Percentiles rank a stretch among this genome's conserved stretches.
Evolutionary conservation across 1,140 invertebrate genomes (phyloP).

Genomic region (Matsumurasca onukii): DNA sequence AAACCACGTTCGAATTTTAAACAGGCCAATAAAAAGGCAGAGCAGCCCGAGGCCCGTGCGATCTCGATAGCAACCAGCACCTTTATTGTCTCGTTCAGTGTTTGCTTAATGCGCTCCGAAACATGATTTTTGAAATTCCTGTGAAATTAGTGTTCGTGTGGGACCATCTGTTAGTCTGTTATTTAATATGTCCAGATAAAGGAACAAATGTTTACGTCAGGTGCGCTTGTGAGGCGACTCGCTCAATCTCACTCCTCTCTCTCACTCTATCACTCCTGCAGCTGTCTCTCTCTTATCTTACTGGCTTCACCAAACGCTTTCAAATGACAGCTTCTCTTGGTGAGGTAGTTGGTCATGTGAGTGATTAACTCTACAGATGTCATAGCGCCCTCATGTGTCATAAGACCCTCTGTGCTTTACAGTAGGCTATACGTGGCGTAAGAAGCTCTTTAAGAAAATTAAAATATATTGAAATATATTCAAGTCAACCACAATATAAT

Average conservation of each 20-base stretch:
- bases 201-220: slow-evolving; percentile 23
- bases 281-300: not conserved
- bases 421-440: no score
- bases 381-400: no score
- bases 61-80: slow-evolving; percentile 11
- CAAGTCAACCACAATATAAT: no score
- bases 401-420: no score
- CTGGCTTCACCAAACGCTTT: not conserved
- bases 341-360: no score
- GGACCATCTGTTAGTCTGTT: slow-evolving; percentile 18
- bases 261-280: not conserved
- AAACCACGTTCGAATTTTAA: slow-evolving; percentile 33
- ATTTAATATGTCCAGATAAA: slow-evolving; percentile 25
- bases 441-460: no score
- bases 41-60: slow-evolving; percentile 1
- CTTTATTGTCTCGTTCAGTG: slow-evolving; percentile 29
- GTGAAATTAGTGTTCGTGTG: slow-evolving; percentile 26
- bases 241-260: slow-evolving; percentile 6
- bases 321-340: not conserved
- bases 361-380: no score
- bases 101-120: slow-evolving; percentile 28
- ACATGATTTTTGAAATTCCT: slow-evolving; percentile 32
- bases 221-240: not conserved
- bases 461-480: no score
- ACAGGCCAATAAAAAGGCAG: slow-evolving; percentile 27